phyloP scores from a whole-genome alignment of 2,797 vertebrate genomes.

The Mallotus villosus region DNA sequence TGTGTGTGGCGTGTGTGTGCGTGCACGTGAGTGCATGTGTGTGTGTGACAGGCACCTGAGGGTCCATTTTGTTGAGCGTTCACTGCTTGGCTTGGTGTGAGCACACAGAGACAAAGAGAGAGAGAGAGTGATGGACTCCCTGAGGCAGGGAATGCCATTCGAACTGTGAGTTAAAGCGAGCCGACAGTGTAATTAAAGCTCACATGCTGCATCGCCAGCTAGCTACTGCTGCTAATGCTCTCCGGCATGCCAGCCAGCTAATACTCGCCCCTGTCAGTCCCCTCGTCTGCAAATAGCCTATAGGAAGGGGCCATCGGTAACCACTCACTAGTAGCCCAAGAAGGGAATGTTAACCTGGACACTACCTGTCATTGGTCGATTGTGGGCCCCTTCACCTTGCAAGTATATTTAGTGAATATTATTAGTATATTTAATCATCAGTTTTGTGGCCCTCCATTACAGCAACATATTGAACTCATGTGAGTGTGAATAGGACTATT shows the following conservation, averaged over 20 bases:
- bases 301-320: background rate
- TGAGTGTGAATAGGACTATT: background rate
- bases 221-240: constrained; percentile 21
- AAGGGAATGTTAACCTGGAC: too few species aligned
- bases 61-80: constrained; percentile 47
- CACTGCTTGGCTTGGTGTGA: constrained; percentile 40
- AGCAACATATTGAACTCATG: background rate
- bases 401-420: too few species aligned
- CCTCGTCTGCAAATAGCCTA: background rate
- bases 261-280: background rate
- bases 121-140: constrained; percentile 7
- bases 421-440: too few species aligned
- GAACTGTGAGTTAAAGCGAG: constrained; percentile 18
- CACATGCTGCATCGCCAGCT: constrained; percentile 28
- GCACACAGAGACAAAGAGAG: constrained; percentile 29
- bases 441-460: background rate
- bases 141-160: constrained; percentile 42
- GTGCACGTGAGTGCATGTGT: background rate
- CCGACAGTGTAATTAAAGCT: constrained; percentile 48
- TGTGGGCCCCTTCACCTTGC: background rate
- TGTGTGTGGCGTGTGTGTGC: background rate
- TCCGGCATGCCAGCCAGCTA: background rate
- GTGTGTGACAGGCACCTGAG: constrained; percentile 46
- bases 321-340: too few species aligned
- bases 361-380: too few species aligned